Percentiles rank a stretch among this genome's conserved stretches.
These are phyloP conservation scores for Indicator indicator DNA, from an alignment of 2,113 vertebrate genomes.

Conservation along the genomic window DNA sequence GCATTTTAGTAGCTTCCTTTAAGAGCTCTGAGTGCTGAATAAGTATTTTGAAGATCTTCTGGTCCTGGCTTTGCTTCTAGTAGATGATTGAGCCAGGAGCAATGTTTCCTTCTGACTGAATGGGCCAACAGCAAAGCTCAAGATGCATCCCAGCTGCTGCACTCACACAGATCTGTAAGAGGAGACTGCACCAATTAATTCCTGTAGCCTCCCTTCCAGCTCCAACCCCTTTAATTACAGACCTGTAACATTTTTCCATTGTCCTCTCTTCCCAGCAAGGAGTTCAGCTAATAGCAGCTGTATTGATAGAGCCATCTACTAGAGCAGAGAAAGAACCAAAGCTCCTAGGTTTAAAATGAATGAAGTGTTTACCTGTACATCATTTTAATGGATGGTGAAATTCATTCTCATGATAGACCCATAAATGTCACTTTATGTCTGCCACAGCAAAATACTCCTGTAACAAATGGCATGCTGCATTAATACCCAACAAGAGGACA, in stretches of 20 bases:
- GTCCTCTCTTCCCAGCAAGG: conserved; percentile 31
- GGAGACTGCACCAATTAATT: background rate
- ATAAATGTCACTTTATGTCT: conserved; percentile 82
- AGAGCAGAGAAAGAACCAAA: conserved; percentile 55
- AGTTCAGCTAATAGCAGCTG: conserved; percentile 62
- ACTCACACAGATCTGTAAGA: background rate
- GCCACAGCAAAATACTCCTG: conserved; percentile 72
- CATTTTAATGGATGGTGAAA: conserved; percentile 81
- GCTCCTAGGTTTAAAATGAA: conserved; percentile 77
- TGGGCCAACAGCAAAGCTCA: background rate
- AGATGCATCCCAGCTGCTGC: background rate
- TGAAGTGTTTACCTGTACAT: conserved; percentile 79
- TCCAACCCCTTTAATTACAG: conserved; percentile 55
- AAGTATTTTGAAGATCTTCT: background rate
- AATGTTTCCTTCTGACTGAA: background rate
- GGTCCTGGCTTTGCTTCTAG: background rate
- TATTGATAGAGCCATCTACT: conserved; percentile 64
- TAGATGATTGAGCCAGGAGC: background rate
- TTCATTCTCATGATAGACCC: conserved; percentile 82
- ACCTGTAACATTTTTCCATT: conserved; percentile 22
- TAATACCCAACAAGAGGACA: conserved; percentile 67
- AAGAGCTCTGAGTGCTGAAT: background rate
- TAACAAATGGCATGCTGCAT: conserved; percentile 71
- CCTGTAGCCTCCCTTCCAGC: background rate
- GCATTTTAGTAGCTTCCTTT: fast-evolving